Percentiles rank a stretch among this genome's conserved stretches.
These are phyloP conservation scores for Artemia sp. DNA, from an alignment of 2,888 invertebrate genomes.

Conservation along the genomic window DNA sequence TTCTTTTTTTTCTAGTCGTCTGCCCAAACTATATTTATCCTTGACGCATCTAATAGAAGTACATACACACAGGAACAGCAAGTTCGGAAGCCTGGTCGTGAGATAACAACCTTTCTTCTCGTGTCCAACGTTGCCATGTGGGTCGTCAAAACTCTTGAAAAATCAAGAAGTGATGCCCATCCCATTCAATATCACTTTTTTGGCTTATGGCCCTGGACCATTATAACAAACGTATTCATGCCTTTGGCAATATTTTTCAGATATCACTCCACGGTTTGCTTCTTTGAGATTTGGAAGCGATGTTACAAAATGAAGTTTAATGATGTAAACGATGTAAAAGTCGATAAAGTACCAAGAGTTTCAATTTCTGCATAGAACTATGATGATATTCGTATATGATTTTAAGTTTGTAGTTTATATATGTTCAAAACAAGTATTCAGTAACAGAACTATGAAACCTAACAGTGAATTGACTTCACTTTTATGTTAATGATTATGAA, in stretches of 20 bases:
- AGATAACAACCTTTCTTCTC: slow-evolving; percentile 65
- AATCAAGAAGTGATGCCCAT: slow-evolving; percentile 33
- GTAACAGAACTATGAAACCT: too few species aligned
- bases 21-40: slow-evolving; percentile 57
- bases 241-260: slow-evolving; percentile 36
- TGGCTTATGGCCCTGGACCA: slow-evolving; percentile 35
- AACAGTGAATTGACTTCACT: too few species aligned
- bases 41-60: slow-evolving; percentile 39
- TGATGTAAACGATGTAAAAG: slow-evolving; percentile 29
- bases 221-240: slow-evolving; percentile 34
- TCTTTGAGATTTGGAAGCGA: slow-evolving; percentile 36
- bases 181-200: slow-evolving; percentile 35
- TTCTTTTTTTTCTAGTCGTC: slow-evolving; percentile 46
- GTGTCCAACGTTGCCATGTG: slow-evolving; percentile 55
- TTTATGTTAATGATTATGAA: too few species aligned
- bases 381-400: too few species aligned
- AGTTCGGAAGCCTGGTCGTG: slow-evolving; percentile 59
- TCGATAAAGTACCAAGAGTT: too few species aligned
- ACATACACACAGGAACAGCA: slow-evolving; percentile 52
- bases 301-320: slow-evolving; percentile 38
- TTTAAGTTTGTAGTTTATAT: too few species aligned
- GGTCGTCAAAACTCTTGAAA: slow-evolving; percentile 44
- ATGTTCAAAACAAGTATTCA: too few species aligned
- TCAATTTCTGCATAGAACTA: too few species aligned
- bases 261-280: slow-evolving; percentile 35